These are phyloP conservation scores for Himalopsyche japonica DNA, from an alignment of 2,888 invertebrate genomes.

Conservation along the genomic window DNA sequence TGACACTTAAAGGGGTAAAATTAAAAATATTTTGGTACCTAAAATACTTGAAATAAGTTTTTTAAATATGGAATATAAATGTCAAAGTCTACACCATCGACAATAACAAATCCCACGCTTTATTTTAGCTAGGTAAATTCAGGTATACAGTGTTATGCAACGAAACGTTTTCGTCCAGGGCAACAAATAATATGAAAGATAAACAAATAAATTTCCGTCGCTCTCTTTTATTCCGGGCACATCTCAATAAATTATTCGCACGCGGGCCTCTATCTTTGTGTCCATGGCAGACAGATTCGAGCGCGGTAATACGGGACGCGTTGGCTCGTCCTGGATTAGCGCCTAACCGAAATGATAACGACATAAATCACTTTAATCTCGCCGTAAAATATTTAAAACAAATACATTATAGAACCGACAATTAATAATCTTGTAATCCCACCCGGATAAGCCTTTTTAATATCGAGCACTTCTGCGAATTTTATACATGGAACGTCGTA, in stretches of 20 bases:
- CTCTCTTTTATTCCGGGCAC: background rate
- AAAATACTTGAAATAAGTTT: too few relatives aligned
- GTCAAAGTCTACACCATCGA: too few relatives aligned
- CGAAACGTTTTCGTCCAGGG: background rate
- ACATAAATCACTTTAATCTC: background rate
- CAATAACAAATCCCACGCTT: too few relatives aligned
- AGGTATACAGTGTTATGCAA: background rate
- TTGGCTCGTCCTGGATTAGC: background rate
- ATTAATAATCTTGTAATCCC: background rate
- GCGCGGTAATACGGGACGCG: background rate
- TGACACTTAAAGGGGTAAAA: too few relatives aligned
- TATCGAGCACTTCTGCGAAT: background rate
- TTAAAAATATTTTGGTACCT: too few relatives aligned
- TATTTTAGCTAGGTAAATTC: background rate
- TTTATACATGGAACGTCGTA: background rate
- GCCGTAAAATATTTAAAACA: background rate
- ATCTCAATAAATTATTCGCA: background rate
- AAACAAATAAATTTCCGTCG: background rate
- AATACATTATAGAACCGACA: background rate
- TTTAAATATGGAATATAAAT: too few relatives aligned
- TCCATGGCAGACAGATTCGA: background rate
- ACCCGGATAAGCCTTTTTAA: background rate
- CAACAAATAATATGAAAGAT: background rate
- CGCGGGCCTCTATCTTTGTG: background rate
- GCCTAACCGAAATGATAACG: background rate